A percentile compares a stretch with the other conserved stretches of the same genome.
phyloP scores from a whole-genome alignment of 2,797 vertebrate species.

The Oreonectes daqikongensis region DNA sequence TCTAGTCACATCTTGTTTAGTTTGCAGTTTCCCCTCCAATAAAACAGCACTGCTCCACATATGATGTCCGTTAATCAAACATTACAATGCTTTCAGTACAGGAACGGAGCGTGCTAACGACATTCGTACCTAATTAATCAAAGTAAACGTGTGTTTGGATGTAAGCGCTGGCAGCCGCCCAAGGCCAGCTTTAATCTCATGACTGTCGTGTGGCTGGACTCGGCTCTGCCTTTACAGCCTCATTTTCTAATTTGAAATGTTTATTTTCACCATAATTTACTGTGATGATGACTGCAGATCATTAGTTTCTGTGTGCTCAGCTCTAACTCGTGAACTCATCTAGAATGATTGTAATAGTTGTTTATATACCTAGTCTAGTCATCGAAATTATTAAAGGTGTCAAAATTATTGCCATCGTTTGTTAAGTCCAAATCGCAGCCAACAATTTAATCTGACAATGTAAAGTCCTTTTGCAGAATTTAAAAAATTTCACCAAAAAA shows the following conservation, averaged over 20 bases:
- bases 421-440: not conserved
- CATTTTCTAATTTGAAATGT: slow-evolving; percentile 32
- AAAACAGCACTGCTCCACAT: slow-evolving; percentile 15
- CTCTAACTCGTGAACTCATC: slow-evolving; percentile 19
- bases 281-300: slow-evolving; percentile 37
- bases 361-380: not conserved
- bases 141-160: slow-evolving; percentile 45
- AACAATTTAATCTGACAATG: not conserved
- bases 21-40: slow-evolving; percentile 28
- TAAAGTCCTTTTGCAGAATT: not conserved
- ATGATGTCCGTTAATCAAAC: slow-evolving; percentile 38
- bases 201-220: slow-evolving; percentile 41
- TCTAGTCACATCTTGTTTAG: slow-evolving; percentile 39
- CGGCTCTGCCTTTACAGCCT: not conserved
- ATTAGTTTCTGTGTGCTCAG: slow-evolving; percentile 30
- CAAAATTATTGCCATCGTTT: not conserved
- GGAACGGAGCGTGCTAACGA: slow-evolving; percentile 31
- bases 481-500: not conserved
- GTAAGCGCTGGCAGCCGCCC: slow-evolving; percentile 30
- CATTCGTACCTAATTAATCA: slow-evolving; percentile 51
- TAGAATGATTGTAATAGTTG: not conserved
- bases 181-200: slow-evolving; percentile 43
- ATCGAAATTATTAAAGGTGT: slow-evolving; percentile 13
- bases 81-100: slow-evolving; percentile 26
- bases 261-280: slow-evolving; percentile 47